Percentiles rank a stretch among this genome's conserved stretches.
Conservation (phyloP, 2,797 vertebrate genomes). For the Diglossa cyanea region DNA sequence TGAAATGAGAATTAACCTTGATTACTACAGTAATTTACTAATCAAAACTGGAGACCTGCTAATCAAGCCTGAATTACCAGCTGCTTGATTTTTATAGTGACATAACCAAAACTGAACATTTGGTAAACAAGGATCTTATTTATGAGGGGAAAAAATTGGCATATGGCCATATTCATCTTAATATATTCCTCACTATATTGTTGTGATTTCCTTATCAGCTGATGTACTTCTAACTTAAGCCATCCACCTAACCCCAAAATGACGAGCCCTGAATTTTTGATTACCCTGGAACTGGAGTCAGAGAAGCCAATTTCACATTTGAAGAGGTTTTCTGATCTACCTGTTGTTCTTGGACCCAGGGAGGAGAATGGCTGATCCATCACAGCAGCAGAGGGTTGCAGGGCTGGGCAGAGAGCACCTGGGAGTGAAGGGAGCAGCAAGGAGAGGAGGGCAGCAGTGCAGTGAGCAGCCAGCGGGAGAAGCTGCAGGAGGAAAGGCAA, state of each 20-base stretch:
- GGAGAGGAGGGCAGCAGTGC: background rate
- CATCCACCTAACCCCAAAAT: background rate
- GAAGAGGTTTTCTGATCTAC: background rate
- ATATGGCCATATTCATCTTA: slow-evolving; percentile 45
- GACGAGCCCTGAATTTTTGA: background rate
- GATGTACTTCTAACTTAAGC: background rate
- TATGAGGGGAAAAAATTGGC: slow-evolving; percentile 22
- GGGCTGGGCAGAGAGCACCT: background rate
- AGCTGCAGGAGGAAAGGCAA: background rate
- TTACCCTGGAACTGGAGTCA: background rate
- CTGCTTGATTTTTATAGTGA: slow-evolving; percentile 80
- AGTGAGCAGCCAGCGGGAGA: background rate
- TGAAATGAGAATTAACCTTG: slow-evolving; percentile 83
- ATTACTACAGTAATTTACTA: slow-evolving; percentile 83
- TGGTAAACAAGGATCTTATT: slow-evolving; percentile 75
- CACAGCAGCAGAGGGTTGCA: accelerated
- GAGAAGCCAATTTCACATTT: background rate
- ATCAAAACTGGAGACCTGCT: slow-evolving; percentile 85
- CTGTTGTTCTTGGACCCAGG: background rate
- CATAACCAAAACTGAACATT: slow-evolving; percentile 79
- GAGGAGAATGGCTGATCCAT: accelerated
- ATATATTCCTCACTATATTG: background rate
- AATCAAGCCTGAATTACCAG: slow-evolving; percentile 84
- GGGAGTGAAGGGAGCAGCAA: background rate
- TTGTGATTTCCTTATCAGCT: background rate